These are phyloP conservation scores for Drosophila suzukii DNA, from an alignment of 1,140 invertebrate genomes.

Conservation along the genomic window DNA sequence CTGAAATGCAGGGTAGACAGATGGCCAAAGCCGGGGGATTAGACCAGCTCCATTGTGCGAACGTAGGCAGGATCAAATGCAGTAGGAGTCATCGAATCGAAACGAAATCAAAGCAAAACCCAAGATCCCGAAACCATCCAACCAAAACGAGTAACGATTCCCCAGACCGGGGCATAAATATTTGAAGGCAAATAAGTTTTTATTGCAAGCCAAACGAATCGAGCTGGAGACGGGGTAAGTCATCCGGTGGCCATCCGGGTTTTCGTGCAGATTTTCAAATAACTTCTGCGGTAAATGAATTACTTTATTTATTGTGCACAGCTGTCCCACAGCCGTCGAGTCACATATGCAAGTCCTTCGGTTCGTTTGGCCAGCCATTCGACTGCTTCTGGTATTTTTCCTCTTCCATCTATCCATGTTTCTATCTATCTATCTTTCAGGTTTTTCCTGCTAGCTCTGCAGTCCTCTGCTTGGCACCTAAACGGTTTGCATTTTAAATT, in stretches of 20 bases:
- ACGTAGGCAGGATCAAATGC: slow-evolving; percentile 51
- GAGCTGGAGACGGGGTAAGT: slow-evolving; percentile 40
- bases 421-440: neutral
- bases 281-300: slow-evolving; percentile 81
- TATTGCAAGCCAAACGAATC: slow-evolving; percentile 71
- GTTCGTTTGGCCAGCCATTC: slow-evolving; percentile 39
- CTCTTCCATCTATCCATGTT: neutral
- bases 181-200: slow-evolving; percentile 78
- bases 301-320: slow-evolving; percentile 80
- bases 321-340: slow-evolving; percentile 51
- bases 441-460: slow-evolving; percentile 30
- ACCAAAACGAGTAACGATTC: slow-evolving; percentile 1
- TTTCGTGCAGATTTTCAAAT: slow-evolving; percentile 75
- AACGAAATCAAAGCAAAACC: slow-evolving; percentile 11
- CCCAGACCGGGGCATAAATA: slow-evolving; percentile 57
- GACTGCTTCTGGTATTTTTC: slow-evolving; percentile 6
- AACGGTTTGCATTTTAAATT: slow-evolving; percentile 67
- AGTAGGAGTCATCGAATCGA: slow-evolving; percentile 4
- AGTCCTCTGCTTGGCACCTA: slow-evolving; percentile 42
- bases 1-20: slow-evolving; percentile 71
- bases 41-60: slow-evolving; percentile 44
- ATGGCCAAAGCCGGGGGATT: slow-evolving; percentile 45
- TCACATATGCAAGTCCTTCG: slow-evolving; percentile 52
- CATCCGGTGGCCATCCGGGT: slow-evolving; percentile 45
- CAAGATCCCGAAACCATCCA: too few relatives aligned